These are phyloP conservation scores for Enteromius unitaeniatus DNA, from an alignment of 2,797 vertebrate species.

Conservation along the genomic window DNA sequence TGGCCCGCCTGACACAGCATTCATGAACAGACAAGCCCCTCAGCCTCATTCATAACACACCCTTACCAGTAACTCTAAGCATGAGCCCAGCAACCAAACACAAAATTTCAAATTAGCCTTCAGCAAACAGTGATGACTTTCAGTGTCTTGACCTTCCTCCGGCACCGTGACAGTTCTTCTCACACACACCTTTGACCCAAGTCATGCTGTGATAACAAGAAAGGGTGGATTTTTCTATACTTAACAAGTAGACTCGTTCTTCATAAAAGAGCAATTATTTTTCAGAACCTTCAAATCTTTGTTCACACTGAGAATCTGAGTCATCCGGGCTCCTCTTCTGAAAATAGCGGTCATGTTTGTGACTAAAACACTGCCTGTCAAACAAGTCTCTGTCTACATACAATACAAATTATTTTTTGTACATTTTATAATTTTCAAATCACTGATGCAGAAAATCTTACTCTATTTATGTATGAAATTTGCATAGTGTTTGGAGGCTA, in stretches of 20 bases:
- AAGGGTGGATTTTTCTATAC: slow-evolving; percentile 28
- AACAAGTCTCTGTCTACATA: background rate
- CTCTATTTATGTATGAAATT: background rate
- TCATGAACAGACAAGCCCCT: slow-evolving; percentile 40
- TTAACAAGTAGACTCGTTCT: background rate
- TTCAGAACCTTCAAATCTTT: background rate
- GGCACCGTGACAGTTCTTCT: background rate
- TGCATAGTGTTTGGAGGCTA: background rate
- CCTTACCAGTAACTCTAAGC: background rate
- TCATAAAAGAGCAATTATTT: slow-evolving; percentile 25
- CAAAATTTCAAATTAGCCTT: background rate
- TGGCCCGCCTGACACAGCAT: background rate
- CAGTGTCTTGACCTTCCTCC: background rate
- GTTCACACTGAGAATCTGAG: background rate
- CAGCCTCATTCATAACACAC: slow-evolving; percentile 8
- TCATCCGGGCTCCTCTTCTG: slow-evolving; percentile 14
- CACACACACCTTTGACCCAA: slow-evolving; percentile 31
- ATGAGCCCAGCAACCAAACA: background rate
- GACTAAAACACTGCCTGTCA: slow-evolving; percentile 26
- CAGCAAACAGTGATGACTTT: background rate
- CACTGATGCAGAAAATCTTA: background rate
- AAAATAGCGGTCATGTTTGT: slow-evolving; percentile 4
- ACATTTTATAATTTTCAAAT: background rate
- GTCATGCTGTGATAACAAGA: slow-evolving; percentile 21
- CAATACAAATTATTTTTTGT: too few relatives aligned